Evolutionary conservation across 1,140 invertebrate species (phyloP), one percentile per base, ranked within the genome.

Genomic region (Hormaphis cornu): DNA sequence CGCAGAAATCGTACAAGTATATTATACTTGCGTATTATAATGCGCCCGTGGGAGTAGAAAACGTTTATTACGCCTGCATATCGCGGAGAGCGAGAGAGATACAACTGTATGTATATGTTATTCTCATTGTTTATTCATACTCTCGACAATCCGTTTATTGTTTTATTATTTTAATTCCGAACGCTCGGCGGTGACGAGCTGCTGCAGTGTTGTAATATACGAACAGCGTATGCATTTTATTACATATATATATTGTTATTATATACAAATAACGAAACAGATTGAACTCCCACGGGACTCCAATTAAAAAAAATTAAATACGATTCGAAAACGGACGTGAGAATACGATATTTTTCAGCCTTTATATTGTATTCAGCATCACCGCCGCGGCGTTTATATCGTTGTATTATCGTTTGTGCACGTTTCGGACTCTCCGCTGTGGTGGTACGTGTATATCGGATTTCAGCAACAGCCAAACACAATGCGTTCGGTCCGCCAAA

Each of bases 121-220:
- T 9, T 35, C 61, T 66, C 28, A 22, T 46, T 46, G 42, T 46
- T 46, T 46, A 46, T 46, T 46, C 42, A 50, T 44, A 50, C 59
- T 66, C 44, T 50, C 44, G 44, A 46, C 61, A 46, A 66, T 66
- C 61, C 61, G 61, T 48, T 66, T 66, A 66, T 66, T 66, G 61
- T 66, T 66, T 66, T 66, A 66, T 66, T 66, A 66, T 66, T 66
- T 50, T 66, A 66, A 66, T 66, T 66, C 61, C 24, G 44, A 30
- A 66, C 30, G 18, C 14, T 12, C 24, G 24, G 28, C 18, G 18
- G 28, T 37, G 12, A 22, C 40, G 20, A 24, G 40, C 26, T n/a
- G n/a, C n/a, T n/a, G n/a, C n/a, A n/a, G n/a, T n/a, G n/a, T n/a
- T n/a, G n/a, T n/a, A n/a, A n/a, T n/a, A n/a, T n/a, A n/a, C n/a